Evolutionary conservation across 2,113 vertebrate species (phyloP), one percentile per base, ranked within the genome.

Genomic region (Raphicerus campestris): DNA sequence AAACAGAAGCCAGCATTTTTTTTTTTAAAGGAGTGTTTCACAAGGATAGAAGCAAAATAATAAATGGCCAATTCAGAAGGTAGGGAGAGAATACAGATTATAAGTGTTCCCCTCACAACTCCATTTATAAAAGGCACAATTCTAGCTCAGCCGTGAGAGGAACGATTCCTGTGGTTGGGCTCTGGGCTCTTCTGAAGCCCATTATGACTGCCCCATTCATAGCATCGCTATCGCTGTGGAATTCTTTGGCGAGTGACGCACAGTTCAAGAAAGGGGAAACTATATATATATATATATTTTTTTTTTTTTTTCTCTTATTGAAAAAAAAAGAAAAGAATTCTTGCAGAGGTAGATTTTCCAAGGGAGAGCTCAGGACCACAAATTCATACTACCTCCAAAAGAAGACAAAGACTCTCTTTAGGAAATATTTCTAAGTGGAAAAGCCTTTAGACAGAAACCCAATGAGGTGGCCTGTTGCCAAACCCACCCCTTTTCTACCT

Each of bases 271-370:
- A 89, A 96, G 63, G 92, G 82, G 42, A 89, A 85, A 63, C 96
- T 63, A 17, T 91, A n/a, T 32, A 61, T 60, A 60, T 60, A 60
- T 60, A 60, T 60, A 13, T 55, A 20, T n/a, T 22, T 58, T 39
- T 49, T 82, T 89, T 89, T 73, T 14, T 63, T 88, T 89, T 42
- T 77, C 39, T 94, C 47, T 51, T 51, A 5, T 58, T 70, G 2
- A 75, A 83, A 51, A 51, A 66, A 73, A 82, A 35, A 42, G 42
- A 87, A 87, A 87, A n/a, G 60, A 94, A 92, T 93, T 94, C 91
- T 97, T 95, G 55, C 96, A 93, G 89, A 96, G 93, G 92, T 97
- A 95, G 95, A 89, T 84, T 98, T 98, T 96, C 95, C 87, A 60
- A 66, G 86, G 89, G 47, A 95, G 73, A 19, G 3, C 51, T 95